These are phyloP conservation scores for Schizotus pectinicornis DNA, from an alignment of 2,888 invertebrate species.

Conservation along the genomic window DNA sequence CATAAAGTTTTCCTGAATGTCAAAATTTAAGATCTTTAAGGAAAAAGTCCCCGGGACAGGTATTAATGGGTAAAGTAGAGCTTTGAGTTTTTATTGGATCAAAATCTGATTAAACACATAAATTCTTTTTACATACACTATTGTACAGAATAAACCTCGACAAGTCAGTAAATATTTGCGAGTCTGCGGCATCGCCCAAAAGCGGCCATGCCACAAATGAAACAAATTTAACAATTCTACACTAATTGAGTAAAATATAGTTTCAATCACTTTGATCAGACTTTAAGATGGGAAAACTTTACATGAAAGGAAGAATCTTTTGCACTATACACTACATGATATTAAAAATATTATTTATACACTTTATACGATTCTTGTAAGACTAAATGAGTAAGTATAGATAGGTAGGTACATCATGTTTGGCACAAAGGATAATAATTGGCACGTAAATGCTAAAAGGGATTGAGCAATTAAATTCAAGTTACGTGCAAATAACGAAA, in stretches of 20 bases:
- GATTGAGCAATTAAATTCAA: slow-evolving; percentile 39
- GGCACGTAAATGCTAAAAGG: not conserved
- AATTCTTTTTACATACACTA: slow-evolving; percentile 28
- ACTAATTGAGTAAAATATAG: slow-evolving; percentile 29
- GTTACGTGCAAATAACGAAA: slow-evolving; percentile 28
- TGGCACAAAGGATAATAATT: slow-evolving; percentile 24
- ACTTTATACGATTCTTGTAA: slow-evolving; percentile 25
- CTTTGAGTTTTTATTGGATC: slow-evolving; percentile 27
- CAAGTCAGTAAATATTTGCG: slow-evolving; percentile 16
- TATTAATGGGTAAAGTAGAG: too few species aligned
- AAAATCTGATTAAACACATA: slow-evolving; percentile 32
- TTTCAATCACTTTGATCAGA: slow-evolving; percentile 38
- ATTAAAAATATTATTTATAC: slow-evolving; percentile 45
- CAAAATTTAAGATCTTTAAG: too few species aligned
- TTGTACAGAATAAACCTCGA: slow-evolving; percentile 30
- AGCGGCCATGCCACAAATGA: slow-evolving; percentile 4
- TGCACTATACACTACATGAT: slow-evolving; percentile 34
- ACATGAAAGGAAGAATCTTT: slow-evolving; percentile 31
- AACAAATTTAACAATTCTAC: slow-evolving; percentile 18
- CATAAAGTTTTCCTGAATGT: too few species aligned
- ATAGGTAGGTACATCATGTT: slow-evolving; percentile 23
- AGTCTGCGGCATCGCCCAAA: slow-evolving; percentile 7
- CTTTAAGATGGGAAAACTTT: slow-evolving; percentile 39
- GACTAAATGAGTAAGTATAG: slow-evolving; percentile 2
- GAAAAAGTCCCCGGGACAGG: too few species aligned